A percentile compares a stretch with the other conserved stretches of the same genome.
Conservation (phyloP, 2,888 invertebrate genomes). For the Drosophila robusta region DNA sequence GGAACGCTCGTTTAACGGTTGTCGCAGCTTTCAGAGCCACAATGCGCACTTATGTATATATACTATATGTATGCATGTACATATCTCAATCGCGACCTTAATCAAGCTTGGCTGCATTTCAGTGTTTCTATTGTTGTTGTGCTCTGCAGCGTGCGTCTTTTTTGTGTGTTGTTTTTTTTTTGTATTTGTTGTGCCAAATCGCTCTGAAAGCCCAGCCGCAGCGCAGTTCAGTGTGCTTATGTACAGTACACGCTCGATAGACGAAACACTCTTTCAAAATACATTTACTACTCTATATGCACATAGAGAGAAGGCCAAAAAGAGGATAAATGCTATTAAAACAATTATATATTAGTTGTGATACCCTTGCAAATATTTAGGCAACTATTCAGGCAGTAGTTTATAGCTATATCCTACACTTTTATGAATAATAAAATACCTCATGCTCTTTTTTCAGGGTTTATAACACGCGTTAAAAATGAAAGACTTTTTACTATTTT, state of each 20-base stretch:
- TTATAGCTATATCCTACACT: too few relatives aligned
- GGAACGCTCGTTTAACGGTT: conserved; percentile 11
- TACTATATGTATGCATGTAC: not conserved
- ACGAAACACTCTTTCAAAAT: conserved; percentile 12
- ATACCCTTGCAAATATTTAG: not conserved
- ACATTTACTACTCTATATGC: conserved; percentile 4
- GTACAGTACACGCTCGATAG: conserved; percentile 40
- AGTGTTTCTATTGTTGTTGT: not conserved
- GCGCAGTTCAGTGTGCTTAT: not conserved
- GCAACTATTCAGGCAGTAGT: too few relatives aligned
- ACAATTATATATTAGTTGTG: not conserved
- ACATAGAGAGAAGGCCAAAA: conserved; percentile 2
- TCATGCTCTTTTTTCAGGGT: too few relatives aligned
- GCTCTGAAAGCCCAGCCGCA: conserved; percentile 57
- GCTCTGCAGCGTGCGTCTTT: not conserved
- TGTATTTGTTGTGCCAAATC: conserved; percentile 41
- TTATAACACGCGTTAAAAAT: too few relatives aligned
- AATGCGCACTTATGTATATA: conserved; percentile 37
- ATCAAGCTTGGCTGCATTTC: conserved; percentile 1
- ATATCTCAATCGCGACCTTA: conserved; percentile 1
- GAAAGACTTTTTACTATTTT: too few relatives aligned
- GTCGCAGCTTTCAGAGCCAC: conserved; percentile 65
- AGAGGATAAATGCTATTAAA: not conserved
- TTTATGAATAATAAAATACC: too few relatives aligned
- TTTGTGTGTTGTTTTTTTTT: conserved; percentile 8